A percentile compares a stretch with the other conserved stretches of the same genome.
These are phyloP conservation scores for Balanococcus diminutus DNA, from an alignment of 2,888 invertebrate species.

Conservation along the genomic window DNA sequence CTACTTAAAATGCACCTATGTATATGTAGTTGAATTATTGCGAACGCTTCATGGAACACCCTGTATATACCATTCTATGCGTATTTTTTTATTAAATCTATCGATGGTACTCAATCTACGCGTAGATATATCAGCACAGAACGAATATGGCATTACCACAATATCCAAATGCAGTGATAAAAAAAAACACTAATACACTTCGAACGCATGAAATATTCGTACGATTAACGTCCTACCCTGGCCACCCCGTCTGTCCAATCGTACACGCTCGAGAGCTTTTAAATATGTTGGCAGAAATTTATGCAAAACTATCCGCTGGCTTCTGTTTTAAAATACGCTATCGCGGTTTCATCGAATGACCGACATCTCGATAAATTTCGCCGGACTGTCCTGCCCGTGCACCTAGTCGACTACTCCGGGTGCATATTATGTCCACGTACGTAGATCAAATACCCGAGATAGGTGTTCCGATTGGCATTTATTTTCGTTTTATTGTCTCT, in stretches of 20 bases:
- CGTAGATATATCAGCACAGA: not conserved
- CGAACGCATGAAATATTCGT: not conserved
- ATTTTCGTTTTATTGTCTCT: constrained; percentile 13
- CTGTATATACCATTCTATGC: too few relatives aligned
- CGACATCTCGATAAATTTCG: constrained; percentile 11
- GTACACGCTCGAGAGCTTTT: not conserved
- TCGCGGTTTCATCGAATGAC: constrained; percentile 22
- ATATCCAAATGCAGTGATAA: not conserved
- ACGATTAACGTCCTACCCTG: not conserved
- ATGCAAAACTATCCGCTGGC: not conserved
- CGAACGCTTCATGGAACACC: too few relatives aligned
- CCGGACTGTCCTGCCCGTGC: not conserved
- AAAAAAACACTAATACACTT: not conserved
- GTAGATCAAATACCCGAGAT: not conserved
- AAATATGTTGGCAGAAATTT: not conserved
- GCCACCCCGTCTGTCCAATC: not conserved
- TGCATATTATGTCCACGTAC: not conserved
- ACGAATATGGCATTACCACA: not conserved
- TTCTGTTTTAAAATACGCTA: not conserved
- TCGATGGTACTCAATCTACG: not conserved
- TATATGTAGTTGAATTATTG: too few relatives aligned
- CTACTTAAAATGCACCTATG: too few relatives aligned
- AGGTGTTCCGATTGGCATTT: not conserved
- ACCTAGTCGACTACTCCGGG: not conserved
- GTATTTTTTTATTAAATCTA: too few relatives aligned